Base-by-base conservation (phyloP, 2,888 invertebrate species). In the Ophraella communa region DNA sequence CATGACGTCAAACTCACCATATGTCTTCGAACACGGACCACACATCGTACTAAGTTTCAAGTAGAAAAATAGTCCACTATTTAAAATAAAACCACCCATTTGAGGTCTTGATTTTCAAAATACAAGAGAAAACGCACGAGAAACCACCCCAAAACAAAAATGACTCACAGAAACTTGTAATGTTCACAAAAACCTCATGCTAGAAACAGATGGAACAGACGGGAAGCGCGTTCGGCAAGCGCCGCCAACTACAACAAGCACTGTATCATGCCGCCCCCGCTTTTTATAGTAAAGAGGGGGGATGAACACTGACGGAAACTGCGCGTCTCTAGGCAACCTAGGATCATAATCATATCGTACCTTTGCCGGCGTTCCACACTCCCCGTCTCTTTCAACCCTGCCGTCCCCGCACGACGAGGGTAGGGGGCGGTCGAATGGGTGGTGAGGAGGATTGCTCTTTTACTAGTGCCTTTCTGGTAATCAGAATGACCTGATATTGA, bases 331-430 rank as follows among this genome's bases (percentile, higher is more conserved):
- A 76, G 72, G 81, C 81, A 80, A 81, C 81, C 76, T 72, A 75
- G 80, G 80, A 81, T 81, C 80, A 81, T 81, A 81, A 81, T 81
- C 81, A 81, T 81, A 81, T 81, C 81, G 81, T 80, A 78, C 78
- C 68, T 68, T 68, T 64, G 54, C 62, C 20, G 53, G 51, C 63
- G 33, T 42, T 42, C 59, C 24, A n/a, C n/a, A n/a, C 62, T 73
- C 76, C 73, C 74, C 72, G 61, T 69, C 70, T 69, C 49, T 51
- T 56, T 62, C 65, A 59, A 59, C 66, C 67, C 70, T 65, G 71
- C 73, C 74, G 70, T 61, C 68, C 69, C 68, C 58, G 65, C n/a
- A n/a, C n/a, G 49, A 64, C 67, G 64, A 45, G 56, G 54, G 67
- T 59, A 18, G 64, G 67, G n/a, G 64, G 59, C 27, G 39, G 56